Base-by-base conservation (phyloP, 2,797 vertebrate genomes). In the Enteromius treurensis region DNA sequence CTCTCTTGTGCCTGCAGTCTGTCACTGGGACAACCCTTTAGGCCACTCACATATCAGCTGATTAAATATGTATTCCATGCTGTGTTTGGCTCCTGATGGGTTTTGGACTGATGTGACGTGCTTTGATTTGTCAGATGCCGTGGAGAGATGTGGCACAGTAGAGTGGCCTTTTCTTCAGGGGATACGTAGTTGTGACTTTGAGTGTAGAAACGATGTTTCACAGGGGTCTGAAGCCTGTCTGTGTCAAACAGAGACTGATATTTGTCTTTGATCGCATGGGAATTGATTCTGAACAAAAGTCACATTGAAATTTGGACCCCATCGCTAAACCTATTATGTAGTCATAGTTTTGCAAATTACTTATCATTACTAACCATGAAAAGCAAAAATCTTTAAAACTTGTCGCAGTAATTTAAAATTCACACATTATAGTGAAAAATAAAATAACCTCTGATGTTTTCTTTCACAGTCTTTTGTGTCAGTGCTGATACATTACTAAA, bases 11-110 rank as follows among this genome's bases (percentile, higher is more conserved):
- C 47, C 80, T 4, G 21, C 58, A 53, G 70, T 81, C 40, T 67
- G 47, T 75, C 80, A 37, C 55, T 15, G 14, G 42, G 29, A 74
- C 80, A 51, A 13, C 42, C 49, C 64, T 80, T 55, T 40, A 58
- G 77, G 49, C 45, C 71, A 65, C 80, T 82, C 62, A n/a, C 71
- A 82, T 5, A 82, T 82, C 45, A 67, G 45, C 55, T 75, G 80
- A 82, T 82, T 82, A 76, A 82, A 75, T 65, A 82, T 82, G 47
- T 40, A 67, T 67, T 75, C 29, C 60, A 15, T 49, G 60, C 42
- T 19, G 60, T 14, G 9, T 47, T 47, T 47, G 47, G 75, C 64
- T 34, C 76, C 60, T 6, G 32, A 8, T 17, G 60, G 60, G 45
- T 11, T 69, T 80, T 34, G 19, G 4, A 55, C 34, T 60, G 40